Percentiles rank a stretch among this genome's conserved stretches.
Evolutionary conservation across 2,797 vertebrate genomes (phyloP).

Genomic region (Takifugu ocellatus): DNA sequence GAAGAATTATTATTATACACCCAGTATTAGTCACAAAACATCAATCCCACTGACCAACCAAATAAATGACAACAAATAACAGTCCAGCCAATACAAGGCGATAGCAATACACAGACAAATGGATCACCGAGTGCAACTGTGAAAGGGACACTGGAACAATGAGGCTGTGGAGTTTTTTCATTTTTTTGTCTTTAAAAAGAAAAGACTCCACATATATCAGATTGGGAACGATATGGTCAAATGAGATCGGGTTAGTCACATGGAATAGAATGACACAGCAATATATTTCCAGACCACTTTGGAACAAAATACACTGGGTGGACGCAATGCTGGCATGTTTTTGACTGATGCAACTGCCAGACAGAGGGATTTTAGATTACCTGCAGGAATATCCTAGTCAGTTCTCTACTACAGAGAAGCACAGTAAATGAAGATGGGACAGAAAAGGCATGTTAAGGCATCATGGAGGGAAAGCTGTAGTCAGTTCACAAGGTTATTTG

Average conservation of each 20-base stretch:
- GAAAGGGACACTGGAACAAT: constrained; percentile 81
- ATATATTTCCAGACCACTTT: constrained; percentile 62
- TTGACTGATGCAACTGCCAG: constrained; percentile 84
- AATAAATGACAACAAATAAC: constrained; percentile 51
- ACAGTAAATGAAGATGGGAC: constrained; percentile 93
- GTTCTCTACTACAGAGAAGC: constrained; percentile 97
- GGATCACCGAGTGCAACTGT: constrained; percentile 81
- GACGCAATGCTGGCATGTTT: constrained; percentile 84
- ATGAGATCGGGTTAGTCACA: constrained; percentile 75
- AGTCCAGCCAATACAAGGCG: constrained; percentile 64
- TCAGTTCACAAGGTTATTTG: constrained; percentile 52
- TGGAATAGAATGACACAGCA: constrained; percentile 65
- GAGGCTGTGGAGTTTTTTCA: constrained; percentile 63
- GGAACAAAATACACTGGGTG: constrained; percentile 81
- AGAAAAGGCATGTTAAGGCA: constrained; percentile 92
- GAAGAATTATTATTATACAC: constrained; percentile 12
- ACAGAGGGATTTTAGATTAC: constrained; percentile 85
- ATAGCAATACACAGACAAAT: constrained; percentile 85
- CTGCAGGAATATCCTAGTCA: constrained; percentile 97
- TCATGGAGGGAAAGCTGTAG: constrained; percentile 52
- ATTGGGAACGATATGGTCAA: constrained; percentile 76
- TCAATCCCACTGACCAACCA: constrained; percentile 44
- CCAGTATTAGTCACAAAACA: constrained; percentile 36
- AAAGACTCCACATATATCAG: constrained; percentile 62
- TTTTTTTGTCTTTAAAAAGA: constrained; percentile 1